Conservation (phyloP, 2,797 vertebrate genomes). For the Muscicapa striata region DNA sequence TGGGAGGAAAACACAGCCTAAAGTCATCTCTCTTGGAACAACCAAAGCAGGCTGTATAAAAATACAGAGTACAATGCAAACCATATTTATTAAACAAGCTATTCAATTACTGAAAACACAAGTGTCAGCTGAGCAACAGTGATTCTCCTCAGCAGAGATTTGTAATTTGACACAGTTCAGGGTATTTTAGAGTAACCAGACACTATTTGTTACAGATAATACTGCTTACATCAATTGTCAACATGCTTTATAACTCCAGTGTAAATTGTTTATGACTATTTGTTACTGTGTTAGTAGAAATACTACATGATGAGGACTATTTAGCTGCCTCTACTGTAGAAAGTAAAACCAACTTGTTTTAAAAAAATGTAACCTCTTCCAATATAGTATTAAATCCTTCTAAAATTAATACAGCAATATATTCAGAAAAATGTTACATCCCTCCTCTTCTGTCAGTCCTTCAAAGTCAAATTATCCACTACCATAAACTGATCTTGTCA, state of each 20-base stretch:
- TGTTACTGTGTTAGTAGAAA: background rate
- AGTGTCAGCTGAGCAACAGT: background rate
- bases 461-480: background rate
- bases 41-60: background rate
- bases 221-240: background rate
- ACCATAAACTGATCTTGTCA: background rate
- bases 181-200: background rate
- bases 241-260: background rate
- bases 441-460: background rate
- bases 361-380: background rate
- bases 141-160: background rate
- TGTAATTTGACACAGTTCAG: background rate
- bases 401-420: background rate
- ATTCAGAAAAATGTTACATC: background rate
- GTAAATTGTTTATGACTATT: background rate
- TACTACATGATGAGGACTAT: background rate
- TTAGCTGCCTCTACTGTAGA: background rate
- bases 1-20: background rate
- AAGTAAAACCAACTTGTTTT: background rate
- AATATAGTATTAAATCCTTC: background rate
- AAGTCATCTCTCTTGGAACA: background rate
- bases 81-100: background rate
- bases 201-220: background rate
- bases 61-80: background rate
- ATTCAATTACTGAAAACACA: background rate